A percentile compares a stretch with the other conserved stretches of the same genome.
Evolutionary conservation across 1,140 invertebrate genomes (phyloP).

Genomic region (Panonychus citri): DNA sequence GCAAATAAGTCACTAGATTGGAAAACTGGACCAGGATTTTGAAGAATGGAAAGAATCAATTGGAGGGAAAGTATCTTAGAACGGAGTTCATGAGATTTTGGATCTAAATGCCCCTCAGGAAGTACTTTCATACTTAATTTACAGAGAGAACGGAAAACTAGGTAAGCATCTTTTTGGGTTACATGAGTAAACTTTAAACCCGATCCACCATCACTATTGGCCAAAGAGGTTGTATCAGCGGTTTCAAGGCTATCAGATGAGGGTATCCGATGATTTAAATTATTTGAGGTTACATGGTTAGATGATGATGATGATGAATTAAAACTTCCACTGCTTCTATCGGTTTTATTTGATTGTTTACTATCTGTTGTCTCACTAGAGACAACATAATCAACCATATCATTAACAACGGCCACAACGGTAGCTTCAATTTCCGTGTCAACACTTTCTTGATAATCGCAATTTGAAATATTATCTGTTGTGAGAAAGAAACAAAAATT

Average conservation of each 20-base stretch:
- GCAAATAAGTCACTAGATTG: slow-evolving; percentile 94
- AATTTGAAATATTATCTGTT: not conserved
- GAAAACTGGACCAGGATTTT: slow-evolving; percentile 86
- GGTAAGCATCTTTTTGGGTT: slow-evolving; percentile 91
- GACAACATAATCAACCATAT: slow-evolving; percentile 8
- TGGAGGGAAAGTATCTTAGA: slow-evolving; percentile 92
- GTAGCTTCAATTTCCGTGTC: slow-evolving; percentile 9
- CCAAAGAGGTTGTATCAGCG: slow-evolving; percentile 33
- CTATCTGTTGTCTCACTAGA: slow-evolving; percentile 11
- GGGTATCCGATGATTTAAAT: slow-evolving; percentile 18
- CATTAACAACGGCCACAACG: slow-evolving; percentile 6
- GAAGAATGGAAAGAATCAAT: slow-evolving; percentile 77
- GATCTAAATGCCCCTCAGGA: slow-evolving; percentile 80
- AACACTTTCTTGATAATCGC: not conserved
- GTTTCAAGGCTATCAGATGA: slow-evolving; percentile 47
- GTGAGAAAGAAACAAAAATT: not conserved
- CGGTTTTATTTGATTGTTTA: not conserved
- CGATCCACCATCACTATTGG: slow-evolving; percentile 5
- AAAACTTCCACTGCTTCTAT: not conserved
- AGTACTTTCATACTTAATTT: slow-evolving; percentile 95
- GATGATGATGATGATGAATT: not conserved
- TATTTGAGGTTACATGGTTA: not conserved
- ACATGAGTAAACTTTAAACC: slow-evolving; percentile 75
- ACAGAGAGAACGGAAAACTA: slow-evolving; percentile 91
- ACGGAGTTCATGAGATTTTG: slow-evolving; percentile 82